Evolutionary conservation across 92 coral and sea anemone species (phyloP).

Genomic region (Plumapathes pennacea): DNA sequence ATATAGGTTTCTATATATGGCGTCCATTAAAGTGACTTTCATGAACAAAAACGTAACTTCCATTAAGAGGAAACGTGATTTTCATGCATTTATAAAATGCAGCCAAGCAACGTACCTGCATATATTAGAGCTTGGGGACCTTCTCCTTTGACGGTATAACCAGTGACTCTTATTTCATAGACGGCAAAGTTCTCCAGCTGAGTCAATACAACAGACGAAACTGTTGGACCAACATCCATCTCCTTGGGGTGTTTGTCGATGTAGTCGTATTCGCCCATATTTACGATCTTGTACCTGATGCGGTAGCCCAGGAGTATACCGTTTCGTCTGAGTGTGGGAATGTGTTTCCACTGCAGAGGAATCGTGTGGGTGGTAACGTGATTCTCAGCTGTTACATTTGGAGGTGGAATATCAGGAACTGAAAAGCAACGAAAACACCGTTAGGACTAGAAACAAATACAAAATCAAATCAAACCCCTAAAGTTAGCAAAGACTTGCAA

Average conservation of each 20-base stretch:
- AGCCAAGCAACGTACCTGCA: no score
- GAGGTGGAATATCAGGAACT: constrained; percentile 76
- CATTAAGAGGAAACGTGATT: no score
- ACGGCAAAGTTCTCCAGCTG: constrained; percentile 36
- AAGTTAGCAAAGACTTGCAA: no score
- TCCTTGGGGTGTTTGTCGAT: constrained; percentile 33
- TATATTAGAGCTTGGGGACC: constrained; percentile 52
- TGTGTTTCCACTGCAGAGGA: constrained; percentile 67
- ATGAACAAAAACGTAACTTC: no score
- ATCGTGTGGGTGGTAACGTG: constrained; percentile 48
- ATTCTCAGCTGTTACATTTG: constrained; percentile 53
- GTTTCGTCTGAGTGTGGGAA: constrained; percentile 49
- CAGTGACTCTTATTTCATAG: constrained; percentile 48
- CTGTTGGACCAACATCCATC: constrained; percentile 19
- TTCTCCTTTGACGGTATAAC: constrained; percentile 41
- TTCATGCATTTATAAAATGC: no score
- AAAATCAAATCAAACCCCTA: no score
- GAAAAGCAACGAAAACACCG: no score
- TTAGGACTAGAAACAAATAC: no score
- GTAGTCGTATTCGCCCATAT: constrained; percentile 33
- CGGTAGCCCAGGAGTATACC: constrained; percentile 73
- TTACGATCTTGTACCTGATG: constrained; percentile 43
- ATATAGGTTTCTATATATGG: no score
- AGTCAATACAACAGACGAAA: constrained; percentile 15
- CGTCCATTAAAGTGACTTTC: no score